Evolutionary conservation across 2,888 invertebrate species (phyloP), one percentile per base, ranked within the genome.

Genomic region (Neuroscelio doddi): DNA sequence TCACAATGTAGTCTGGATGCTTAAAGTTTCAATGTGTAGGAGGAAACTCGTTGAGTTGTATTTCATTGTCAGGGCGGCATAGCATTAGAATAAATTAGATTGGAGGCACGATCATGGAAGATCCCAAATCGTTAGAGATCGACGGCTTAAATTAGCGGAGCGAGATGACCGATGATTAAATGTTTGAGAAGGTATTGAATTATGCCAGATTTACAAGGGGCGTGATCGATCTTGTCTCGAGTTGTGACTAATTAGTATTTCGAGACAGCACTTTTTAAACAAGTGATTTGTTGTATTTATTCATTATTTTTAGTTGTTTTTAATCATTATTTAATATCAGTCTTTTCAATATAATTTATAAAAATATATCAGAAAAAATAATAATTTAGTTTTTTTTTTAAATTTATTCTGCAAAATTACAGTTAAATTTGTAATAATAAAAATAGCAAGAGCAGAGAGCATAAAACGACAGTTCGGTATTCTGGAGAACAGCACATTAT

Each of bases 61-160:
- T 77, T 71, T 79, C 80, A 81, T 81, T 81, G 80, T 80, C 77
- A 80, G 80, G 80, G 81, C 81, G 81, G 80, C 74, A 80, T 81
- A 80, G 67, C 72, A 81, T 81, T 81, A 80, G 76, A 80, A 81
- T 81, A 80, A 72, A 79, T 80, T 78, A 78, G 71, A 72, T 38
- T 8, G 39, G 10, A 29, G 26, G 21, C 49, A 10, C 14, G 38
- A 15, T 8, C 38, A 38, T 21, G 36, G 10, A 3, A 1, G 29
- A 14, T 3, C 29, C 9, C 32, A 32, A 53, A 45, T 29, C 21
- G 45, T 53, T 46, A 38, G 46, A 42, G 41, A 32, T 32, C 32
- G 7, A 4, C 21, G 21, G 17, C 30, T 32, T 21, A 29, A 44
- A 24, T 44, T 53, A 15, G 36, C 26, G 27, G 44, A 44, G 27